Conservation (phyloP, 2,113 vertebrate species). For the Vicugna pacos region DNA sequence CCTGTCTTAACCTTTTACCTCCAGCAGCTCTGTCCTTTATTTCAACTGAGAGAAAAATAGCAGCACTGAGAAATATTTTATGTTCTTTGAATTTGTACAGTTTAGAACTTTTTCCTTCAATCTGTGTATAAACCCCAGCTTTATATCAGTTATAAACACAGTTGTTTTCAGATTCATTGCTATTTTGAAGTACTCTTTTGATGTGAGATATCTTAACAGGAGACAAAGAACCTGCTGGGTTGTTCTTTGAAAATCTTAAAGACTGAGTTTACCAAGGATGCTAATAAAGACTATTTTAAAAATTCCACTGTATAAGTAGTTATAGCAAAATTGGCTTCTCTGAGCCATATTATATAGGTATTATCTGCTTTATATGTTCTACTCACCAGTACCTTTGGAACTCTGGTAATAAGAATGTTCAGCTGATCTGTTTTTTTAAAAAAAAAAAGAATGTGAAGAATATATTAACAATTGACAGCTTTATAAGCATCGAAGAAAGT, state of each 20-base stretch:
- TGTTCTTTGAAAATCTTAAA: slow-evolving; percentile 54
- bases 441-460: background rate
- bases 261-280: slow-evolving; percentile 38
- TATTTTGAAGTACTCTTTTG: slow-evolving; percentile 42
- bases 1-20: slow-evolving; percentile 21
- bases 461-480: background rate
- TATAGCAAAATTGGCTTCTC: slow-evolving; percentile 54
- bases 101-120: slow-evolving; percentile 14
- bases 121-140: background rate
- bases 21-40: background rate
- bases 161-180: slow-evolving; percentile 48
- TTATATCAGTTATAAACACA: slow-evolving; percentile 15
- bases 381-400: slow-evolving; percentile 73
- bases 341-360: background rate
- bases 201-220: slow-evolving; percentile 4
- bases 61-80: background rate
- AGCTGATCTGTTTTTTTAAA: slow-evolving; percentile 67
- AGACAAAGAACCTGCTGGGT: slow-evolving; percentile 40
- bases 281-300: slow-evolving; percentile 52
- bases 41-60: slow-evolving; percentile 45
- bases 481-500: background rate
- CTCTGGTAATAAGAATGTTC: slow-evolving; percentile 58
- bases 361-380: slow-evolving; percentile 37
- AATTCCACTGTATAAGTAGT: slow-evolving; percentile 9
- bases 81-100: background rate